Evolutionary conservation across 2,797 vertebrate species (phyloP).

Genomic region (Gadopsis marmoratus): DNA sequence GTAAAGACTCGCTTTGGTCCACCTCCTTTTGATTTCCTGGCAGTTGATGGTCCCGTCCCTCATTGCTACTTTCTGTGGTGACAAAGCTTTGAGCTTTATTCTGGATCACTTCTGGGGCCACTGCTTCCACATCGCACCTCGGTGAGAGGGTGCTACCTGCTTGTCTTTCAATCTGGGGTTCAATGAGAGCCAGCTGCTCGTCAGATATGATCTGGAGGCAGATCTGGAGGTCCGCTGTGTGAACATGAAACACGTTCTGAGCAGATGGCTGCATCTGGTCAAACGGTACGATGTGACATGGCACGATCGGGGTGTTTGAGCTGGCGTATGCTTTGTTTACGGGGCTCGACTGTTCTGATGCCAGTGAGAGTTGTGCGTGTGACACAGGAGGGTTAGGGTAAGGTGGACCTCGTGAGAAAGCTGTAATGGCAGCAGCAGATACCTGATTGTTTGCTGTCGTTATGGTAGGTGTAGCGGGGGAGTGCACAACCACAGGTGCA

Average conservation of each 20-base stretch:
- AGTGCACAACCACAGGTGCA: slow-evolving; percentile 11
- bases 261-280: slow-evolving; percentile 61
- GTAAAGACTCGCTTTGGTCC: slow-evolving; percentile 30
- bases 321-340: background rate
- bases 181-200: slow-evolving; percentile 85
- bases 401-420: slow-evolving; percentile 18
- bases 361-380: slow-evolving; percentile 19
- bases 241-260: slow-evolving; percentile 83
- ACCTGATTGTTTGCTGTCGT: slow-evolving; percentile 38
- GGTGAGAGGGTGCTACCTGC: slow-evolving; percentile 25
- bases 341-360: slow-evolving; percentile 15
- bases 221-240: slow-evolving; percentile 86
- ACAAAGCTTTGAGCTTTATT: slow-evolving; percentile 32
- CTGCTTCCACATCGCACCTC: slow-evolving; percentile 12
- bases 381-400: slow-evolving; percentile 3
- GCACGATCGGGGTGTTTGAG: slow-evolving; percentile 15
- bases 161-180: slow-evolving; percentile 81
- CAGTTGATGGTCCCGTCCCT: slow-evolving; percentile 15
- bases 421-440: slow-evolving; percentile 13
- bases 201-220: slow-evolving; percentile 87
- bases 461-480: slow-evolving; percentile 22
- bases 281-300: slow-evolving; percentile 58
- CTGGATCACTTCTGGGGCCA: slow-evolving; percentile 22
- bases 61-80: slow-evolving; percentile 15
- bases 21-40: slow-evolving; percentile 30